These are phyloP conservation scores for Cerastoderma edule DNA, from an alignment of 2,888 invertebrate species.

Conservation along the genomic window DNA sequence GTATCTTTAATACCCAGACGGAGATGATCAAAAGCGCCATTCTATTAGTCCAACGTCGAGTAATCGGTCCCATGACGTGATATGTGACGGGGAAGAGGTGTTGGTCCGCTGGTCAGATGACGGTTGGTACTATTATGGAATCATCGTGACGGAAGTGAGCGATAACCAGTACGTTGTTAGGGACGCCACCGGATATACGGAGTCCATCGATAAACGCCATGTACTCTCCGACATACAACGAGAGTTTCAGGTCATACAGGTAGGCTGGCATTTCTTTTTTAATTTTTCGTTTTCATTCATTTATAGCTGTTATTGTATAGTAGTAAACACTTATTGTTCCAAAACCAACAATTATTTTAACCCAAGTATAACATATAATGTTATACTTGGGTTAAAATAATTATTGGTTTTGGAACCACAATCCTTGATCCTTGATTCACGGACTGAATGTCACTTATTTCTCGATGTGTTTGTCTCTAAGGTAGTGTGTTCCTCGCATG, in stretches of 20 bases:
- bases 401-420: neutral
- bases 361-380: too few relatives aligned
- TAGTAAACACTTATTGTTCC: too few relatives aligned
- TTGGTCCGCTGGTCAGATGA: slow-evolving; percentile 82
- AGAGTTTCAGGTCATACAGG: slow-evolving; percentile 1
- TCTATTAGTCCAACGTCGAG: neutral
- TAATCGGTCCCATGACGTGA: neutral
- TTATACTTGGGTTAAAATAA: too few relatives aligned
- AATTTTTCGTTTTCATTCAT: too few relatives aligned
- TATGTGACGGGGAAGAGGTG: slow-evolving; percentile 67
- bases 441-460: neutral
- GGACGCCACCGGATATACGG: slow-evolving; percentile 75
- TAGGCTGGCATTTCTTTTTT: neutral
- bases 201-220: neutral
- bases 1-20: too few relatives aligned
- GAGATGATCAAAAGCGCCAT: neutral
- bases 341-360: too few relatives aligned
- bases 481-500: too few relatives aligned
- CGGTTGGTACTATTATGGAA: slow-evolving; percentile 83
- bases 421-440: neutral
- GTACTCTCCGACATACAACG: slow-evolving; percentile 1
- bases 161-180: slow-evolving; percentile 76
- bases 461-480: too few relatives aligned
- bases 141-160: slow-evolving; percentile 59
- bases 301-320: too few relatives aligned